These are phyloP conservation scores for Rissa tridactyla DNA, from an alignment of 2,113 vertebrate genomes.

Conservation along the genomic window DNA sequence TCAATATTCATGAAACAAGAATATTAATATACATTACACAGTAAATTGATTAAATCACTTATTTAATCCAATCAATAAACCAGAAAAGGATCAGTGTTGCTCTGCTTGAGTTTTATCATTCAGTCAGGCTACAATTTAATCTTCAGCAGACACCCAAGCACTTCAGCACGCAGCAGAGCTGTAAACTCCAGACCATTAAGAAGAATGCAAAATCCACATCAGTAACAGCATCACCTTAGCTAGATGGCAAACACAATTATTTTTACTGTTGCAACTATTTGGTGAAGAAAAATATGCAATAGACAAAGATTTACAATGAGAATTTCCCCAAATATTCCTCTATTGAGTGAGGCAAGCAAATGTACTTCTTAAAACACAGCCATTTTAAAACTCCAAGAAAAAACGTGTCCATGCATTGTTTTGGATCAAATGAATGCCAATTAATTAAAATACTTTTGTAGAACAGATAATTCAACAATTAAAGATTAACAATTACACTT, in stretches of 20 bases:
- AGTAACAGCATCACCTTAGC: not conserved
- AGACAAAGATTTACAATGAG: not conserved
- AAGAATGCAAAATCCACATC: not conserved
- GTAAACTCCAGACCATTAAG: not conserved
- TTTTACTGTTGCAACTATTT: not conserved
- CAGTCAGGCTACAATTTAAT: not conserved
- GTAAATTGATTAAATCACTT: not conserved
- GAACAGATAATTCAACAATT: not conserved
- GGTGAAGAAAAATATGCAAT: not conserved
- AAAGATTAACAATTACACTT: not conserved
- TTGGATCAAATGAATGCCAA: not conserved
- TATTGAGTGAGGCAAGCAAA: not conserved
- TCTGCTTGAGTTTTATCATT: not conserved
- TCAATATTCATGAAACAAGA: constrained; percentile 68
- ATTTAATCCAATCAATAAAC: not conserved
- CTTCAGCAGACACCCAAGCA: not conserved
- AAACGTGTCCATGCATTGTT: not conserved
- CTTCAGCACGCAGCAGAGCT: not conserved
- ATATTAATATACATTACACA: constrained; percentile 33
- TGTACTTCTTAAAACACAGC: not conserved
- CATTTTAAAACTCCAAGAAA: not conserved
- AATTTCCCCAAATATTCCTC: not conserved
- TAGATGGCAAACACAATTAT: not conserved
- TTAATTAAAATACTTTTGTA: not conserved
- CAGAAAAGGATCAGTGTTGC: not conserved